Base-by-base conservation (phyloP, 2,113 vertebrate species). In the Martes martes region DNA sequence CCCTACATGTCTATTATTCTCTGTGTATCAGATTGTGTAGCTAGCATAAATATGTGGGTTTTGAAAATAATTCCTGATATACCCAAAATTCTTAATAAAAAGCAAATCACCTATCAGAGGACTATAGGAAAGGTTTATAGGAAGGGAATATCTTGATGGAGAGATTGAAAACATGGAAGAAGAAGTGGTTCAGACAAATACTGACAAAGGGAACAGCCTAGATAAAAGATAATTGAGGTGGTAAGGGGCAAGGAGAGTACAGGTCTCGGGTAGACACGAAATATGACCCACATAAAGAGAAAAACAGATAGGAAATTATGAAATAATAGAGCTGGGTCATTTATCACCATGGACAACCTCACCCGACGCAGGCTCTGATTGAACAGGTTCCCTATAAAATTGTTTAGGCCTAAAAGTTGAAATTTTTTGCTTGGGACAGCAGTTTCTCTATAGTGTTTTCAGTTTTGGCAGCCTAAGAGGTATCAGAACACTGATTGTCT, bases 401-500 rank as follows among this genome's bases (percentile, higher is more conserved):
- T 94, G 52, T 55, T 71, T 31, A 23, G 39, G 33, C 73, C 85
- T 76, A 67, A 86, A 92, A 73, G 33, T 24, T 89, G 74, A 61
- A 0, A 16, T 23, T 55, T 96, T 95, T 65, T 92, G 57, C 87
- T 80, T 85, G 14, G 14, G 24, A 76, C 36, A 88, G 93, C 88
- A 67, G 33, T 65, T 95, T 95, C 59, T 52, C 50, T n/a, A 39
- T 36, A 39, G 91, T 23, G 26, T 71, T 92, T 97, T 91, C 50
- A 14, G 65, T 87, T 85, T 65, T 50, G 95, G 84, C 89, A 96
- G n/a, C 80, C 55, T 78, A 28, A 90, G 52, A 39, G 33, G 65
- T 90, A 80, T 52, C 24, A 87, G 55, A 81, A 85, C 93, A 80
- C 71, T 84, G 96, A 91, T 0, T 42, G 18, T 78, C 23, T 95